Percentiles rank a stretch among this genome's conserved stretches.
phyloP scores from a whole-genome alignment of 1,140 invertebrate species.

The Rhagoletis zephyria region DNA sequence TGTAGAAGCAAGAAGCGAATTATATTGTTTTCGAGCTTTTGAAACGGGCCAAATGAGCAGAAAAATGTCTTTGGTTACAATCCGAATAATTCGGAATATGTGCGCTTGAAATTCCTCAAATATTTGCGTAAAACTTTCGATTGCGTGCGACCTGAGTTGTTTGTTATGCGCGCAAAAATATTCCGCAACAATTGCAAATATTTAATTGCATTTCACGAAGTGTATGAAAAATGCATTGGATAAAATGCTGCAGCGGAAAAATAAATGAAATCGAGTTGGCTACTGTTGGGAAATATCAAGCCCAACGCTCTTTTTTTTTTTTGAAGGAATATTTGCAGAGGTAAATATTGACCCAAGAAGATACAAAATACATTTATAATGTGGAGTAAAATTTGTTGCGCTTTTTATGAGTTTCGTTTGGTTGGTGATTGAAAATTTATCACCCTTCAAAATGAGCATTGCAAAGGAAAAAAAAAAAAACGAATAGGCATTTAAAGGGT shows the following conservation, averaged over 20 bases:
- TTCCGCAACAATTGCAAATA: not conserved
- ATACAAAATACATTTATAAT: no score
- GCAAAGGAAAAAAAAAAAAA: no score
- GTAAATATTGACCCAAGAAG: no score
- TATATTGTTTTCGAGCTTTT: no score
- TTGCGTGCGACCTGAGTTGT: constrained; percentile 4
- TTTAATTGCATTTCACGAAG: not conserved
- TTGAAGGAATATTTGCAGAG: no score
- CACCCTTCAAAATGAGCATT: no score
- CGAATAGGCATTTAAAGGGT: no score
- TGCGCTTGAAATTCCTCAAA: not conserved
- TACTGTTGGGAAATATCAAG: not conserved
- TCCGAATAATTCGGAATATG: not conserved
- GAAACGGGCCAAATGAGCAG: not conserved
- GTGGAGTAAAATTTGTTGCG: no score
- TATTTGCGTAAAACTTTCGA: constrained; percentile 12
- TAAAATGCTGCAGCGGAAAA: not conserved
- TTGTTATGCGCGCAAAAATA: not conserved
- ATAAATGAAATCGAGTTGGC: not conserved
- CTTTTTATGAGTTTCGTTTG: no score
- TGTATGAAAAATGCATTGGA: not conserved
- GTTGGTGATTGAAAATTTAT: no score
- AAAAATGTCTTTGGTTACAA: not conserved
- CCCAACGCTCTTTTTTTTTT: no score
- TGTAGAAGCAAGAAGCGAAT: not conserved